A percentile compares a stretch with the other conserved stretches of the same genome.
Evolutionary conservation across 2,113 vertebrate genomes (phyloP).

Genomic region (Notarius quadriscutis): DNA sequence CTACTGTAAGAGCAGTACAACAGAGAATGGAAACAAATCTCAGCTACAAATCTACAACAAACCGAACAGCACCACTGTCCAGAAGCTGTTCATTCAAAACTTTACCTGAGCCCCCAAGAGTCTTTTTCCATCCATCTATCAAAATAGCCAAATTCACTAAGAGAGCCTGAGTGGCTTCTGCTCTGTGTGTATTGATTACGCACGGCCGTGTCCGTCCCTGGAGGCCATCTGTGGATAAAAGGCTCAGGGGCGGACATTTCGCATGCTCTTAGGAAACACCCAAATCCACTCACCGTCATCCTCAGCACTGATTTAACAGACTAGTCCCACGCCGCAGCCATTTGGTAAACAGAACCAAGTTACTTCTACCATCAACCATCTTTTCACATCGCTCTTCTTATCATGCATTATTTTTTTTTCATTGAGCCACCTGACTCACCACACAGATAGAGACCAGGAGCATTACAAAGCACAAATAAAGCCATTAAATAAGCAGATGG

Average conservation of each 20-base stretch:
- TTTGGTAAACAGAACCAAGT: constrained; percentile 31
- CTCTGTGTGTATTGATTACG: constrained; percentile 43
- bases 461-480: neutral
- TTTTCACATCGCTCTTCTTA: neutral
- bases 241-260: constrained; percentile 53
- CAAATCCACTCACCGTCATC: constrained; percentile 52
- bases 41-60: neutral
- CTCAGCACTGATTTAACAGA: constrained; percentile 61
- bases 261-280: constrained; percentile 56
- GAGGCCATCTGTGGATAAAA: constrained; percentile 53
- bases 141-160: constrained; percentile 47
- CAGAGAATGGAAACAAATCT: neutral
- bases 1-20: neutral
- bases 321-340: constrained; percentile 56
- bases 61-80: neutral
- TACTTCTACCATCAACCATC: neutral
- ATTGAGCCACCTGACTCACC: neutral
- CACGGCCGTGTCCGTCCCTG: constrained; percentile 45
- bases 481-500: neutral
- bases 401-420: neutral
- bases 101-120: constrained; percentile 1
- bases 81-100: neutral
- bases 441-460: neutral
- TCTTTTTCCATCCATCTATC: constrained; percentile 12
- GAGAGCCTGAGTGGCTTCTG: constrained; percentile 33